Evolutionary conservation across 2,888 invertebrate species (phyloP), one percentile per base, ranked within the genome.

Genomic region (Melanophora roralis): DNA sequence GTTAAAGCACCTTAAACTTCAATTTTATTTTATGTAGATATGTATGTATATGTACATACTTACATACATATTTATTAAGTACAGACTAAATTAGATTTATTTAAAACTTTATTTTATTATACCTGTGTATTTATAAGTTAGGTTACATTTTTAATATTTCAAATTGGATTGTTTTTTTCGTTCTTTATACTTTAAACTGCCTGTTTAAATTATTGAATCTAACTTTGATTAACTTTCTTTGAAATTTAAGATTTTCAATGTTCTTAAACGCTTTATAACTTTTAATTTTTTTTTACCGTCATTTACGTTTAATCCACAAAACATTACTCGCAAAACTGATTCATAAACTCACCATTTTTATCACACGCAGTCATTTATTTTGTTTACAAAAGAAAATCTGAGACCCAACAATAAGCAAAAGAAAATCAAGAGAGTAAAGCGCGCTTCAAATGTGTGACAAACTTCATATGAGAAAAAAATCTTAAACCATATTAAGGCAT

Each of bases 241-340:
- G 38, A 60, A 62, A 34, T 51, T 21, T 51, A 8, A 40, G 34
- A 43, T 62, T 27, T 0, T 27, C 43, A 1, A 53, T 34, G 34
- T 43, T 21, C 21, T 53, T n/a, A 16, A 62, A n/a, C 16, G 36
- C 27, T 68, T 38, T 32, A 45, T 1, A 74, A 21, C 23, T 27
- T 65, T 34, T 7, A 7, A 3, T 19, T 55, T 27, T 27, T 69
- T 64, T 53, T 49, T 16, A 75, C 79, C 76, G 80, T 68, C 53
- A 36, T 57, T 40, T 53, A 12, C 62, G 80, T 80, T 76, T 62
- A 68, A 68, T 72, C 62, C 71, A 76, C 80, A 75, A 80, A 80
- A 80, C 80, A 76, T 76, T 60, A 80, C 80, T 80, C 76, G 76
- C 75, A 76, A 80, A 80, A 80, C 80, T 80, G 76, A 76, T 72